Percentiles rank a stretch among this genome's conserved stretches.
Conservation (phyloP, 2,113 vertebrate genomes). For the Anolis sagrei region DNA sequence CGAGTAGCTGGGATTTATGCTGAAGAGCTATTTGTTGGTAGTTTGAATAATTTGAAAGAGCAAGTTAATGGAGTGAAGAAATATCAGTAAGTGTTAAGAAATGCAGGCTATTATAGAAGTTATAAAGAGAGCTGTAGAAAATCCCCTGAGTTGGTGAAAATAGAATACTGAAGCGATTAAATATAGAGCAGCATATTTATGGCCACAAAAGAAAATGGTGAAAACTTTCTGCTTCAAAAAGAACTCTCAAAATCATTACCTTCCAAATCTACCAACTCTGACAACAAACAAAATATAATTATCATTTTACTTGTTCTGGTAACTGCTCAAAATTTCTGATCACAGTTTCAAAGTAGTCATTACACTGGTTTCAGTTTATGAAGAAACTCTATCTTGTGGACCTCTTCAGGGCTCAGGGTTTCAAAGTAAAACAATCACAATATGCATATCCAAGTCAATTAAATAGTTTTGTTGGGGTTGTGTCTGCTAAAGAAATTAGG, state of each 20-base stretch:
- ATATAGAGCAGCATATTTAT: conserved; percentile 46
- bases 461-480: background rate
- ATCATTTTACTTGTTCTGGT: too few relatives aligned
- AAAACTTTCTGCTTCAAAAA: conserved; percentile 30
- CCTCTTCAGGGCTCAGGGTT: background rate
- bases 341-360: background rate
- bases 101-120: background rate
- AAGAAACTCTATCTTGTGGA: background rate
- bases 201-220: conserved; percentile 52
- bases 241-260: background rate
- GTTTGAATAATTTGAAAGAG: conserved; percentile 19
- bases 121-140: conserved; percentile 64
- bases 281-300: background rate
- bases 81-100: conserved; percentile 25
- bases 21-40: conserved; percentile 4
- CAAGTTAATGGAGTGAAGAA: conserved; percentile 25
- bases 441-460: background rate
- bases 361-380: background rate
- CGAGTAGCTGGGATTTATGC: background rate
- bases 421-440: background rate
- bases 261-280: conserved; percentile 32
- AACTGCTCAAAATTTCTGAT: background rate
- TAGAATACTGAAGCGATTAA: conserved; percentile 34
- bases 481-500: background rate
- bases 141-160: conserved; percentile 63